Evolutionary conservation across 2,888 invertebrate species (phyloP), one percentile per base, ranked within the genome.

Genomic region (Gandaritis pyraliata): DNA sequence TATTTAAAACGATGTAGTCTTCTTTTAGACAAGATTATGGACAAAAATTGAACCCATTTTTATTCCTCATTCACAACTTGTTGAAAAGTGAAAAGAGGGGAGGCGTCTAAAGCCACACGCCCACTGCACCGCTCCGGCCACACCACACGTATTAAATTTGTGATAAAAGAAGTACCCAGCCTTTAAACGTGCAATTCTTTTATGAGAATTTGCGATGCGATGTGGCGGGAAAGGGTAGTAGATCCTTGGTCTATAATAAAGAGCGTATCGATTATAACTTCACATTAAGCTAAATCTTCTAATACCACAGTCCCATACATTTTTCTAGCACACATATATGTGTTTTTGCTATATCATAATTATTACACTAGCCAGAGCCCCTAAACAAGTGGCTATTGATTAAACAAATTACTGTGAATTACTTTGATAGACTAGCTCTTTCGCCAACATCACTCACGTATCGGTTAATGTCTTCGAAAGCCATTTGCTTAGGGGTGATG

Each of bases 31-130:
- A 69, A 62, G 53, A 58, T 54, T 46, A 47, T 23, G 36, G 43
- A 36, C 10, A 45, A 57, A 47, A 29, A 11, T 43, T 43, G 15
- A 36, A 51, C 30, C 57, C 30, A 48, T 39, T 49, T 41, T 46
- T 46, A 45, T 68, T 70, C 72, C 70, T 76, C 76, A 76, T 78
- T 78, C 75, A 87, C 91, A 91, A 90, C 90, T 83, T 80, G 89
- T 91, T 90, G 90, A 91, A 92, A 91, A 91, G 90, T 81, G 90
- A 91, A 88, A 83, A 85, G 80, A 86, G 86, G 83, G 86, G 74
- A 75, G 75, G 68, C 72, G 75, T 78, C 77, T 72, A 66, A 79
- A 64, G 52, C 41, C 54, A 50, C n/a, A 12, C 33, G 50, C 47
- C 53, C 46, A 50, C 39, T 43, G 30, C 33, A 43, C 13, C 15